These are phyloP conservation scores for Hiodon alosoides DNA, from an alignment of 2,113 vertebrate genomes.

Conservation along the genomic window DNA sequence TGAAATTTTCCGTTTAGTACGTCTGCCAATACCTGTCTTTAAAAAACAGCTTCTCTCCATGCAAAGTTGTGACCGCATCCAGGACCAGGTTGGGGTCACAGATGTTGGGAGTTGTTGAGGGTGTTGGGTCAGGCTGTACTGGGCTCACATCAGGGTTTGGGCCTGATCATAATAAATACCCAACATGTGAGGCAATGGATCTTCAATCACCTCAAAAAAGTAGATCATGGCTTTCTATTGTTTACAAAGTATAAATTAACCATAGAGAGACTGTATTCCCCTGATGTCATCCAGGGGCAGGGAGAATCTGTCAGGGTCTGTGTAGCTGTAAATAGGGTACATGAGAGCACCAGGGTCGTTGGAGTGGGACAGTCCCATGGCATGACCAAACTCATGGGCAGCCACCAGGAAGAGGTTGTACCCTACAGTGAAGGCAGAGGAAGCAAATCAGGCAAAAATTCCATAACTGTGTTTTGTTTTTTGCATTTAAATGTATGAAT, in stretches of 20 bases:
- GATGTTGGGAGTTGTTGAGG: constrained; percentile 60
- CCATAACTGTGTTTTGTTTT: no score
- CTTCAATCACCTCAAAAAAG: not conserved
- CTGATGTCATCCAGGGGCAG: constrained; percentile 80
- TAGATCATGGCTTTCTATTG: not conserved
- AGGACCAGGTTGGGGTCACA: constrained; percentile 74
- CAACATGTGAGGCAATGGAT: not conserved
- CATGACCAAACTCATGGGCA: constrained; percentile 92
- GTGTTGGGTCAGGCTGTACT: constrained; percentile 46
- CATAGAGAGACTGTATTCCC: constrained; percentile 88
- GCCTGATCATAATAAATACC: constrained; percentile 40
- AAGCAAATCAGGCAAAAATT: not conserved
- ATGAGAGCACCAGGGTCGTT: constrained; percentile 79
- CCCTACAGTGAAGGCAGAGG: constrained; percentile 49
- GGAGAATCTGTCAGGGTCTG: constrained; percentile 55
- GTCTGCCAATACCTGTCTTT: constrained; percentile 71
- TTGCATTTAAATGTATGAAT: no score
- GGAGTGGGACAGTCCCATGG: constrained; percentile 83
- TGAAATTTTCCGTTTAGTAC: no score
- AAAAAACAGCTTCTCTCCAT: constrained; percentile 84
- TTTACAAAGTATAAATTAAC: constrained; percentile 49
- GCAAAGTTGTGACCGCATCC: constrained; percentile 71
- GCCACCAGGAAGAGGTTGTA: constrained; percentile 81
- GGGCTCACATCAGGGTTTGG: constrained; percentile 35
- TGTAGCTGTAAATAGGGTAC: constrained; percentile 75